A percentile compares a stretch with the other conserved stretches of the same genome.
phyloP scores from a whole-genome alignment of 2,888 invertebrate species.

The Pharmacophagus antenor region DNA sequence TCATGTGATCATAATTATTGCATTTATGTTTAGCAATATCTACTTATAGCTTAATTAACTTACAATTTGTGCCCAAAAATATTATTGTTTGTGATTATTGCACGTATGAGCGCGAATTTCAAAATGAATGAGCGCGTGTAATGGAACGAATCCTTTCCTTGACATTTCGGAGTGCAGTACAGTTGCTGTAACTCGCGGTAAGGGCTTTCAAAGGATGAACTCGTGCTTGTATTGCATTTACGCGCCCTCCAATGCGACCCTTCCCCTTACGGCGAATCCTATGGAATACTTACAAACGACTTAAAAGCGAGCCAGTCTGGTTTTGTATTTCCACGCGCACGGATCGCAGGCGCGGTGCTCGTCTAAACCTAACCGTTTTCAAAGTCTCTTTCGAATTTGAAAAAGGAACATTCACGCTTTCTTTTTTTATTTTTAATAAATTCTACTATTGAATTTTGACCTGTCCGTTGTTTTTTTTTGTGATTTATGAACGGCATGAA shows the following conservation, averaged over 20 bases:
- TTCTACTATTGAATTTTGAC: constrained; percentile 36
- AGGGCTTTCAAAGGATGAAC: constrained; percentile 68
- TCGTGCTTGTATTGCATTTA: constrained; percentile 73
- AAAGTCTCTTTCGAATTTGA: constrained; percentile 62
- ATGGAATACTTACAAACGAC: constrained; percentile 77
- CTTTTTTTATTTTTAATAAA: constrained; percentile 33
- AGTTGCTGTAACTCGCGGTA: constrained; percentile 51
- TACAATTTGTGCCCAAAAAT: constrained; percentile 66
- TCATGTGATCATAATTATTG: constrained; percentile 10
- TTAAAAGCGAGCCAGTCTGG: constrained; percentile 74
- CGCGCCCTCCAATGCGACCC: constrained; percentile 76
- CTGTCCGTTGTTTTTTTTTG: constrained; percentile 49
- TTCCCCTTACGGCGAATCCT: constrained; percentile 78
- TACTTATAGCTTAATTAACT: constrained; percentile 51
- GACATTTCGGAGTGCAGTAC: constrained; percentile 42
- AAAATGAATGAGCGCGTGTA: constrained; percentile 4
- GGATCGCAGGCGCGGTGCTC: constrained; percentile 62
- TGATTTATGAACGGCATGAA: constrained; percentile 44
- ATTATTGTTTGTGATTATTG: background rate
- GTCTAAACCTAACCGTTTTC: constrained; percentile 46
- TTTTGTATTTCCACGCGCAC: constrained; percentile 74
- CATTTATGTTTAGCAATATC: constrained; percentile 61
- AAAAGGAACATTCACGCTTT: constrained; percentile 42
- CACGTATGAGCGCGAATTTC: constrained; percentile 35
- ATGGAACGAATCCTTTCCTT: constrained; percentile 33